These are phyloP conservation scores for Mercenaria mercenaria DNA, from an alignment of 1,140 invertebrate species.

Conservation along the genomic window DNA sequence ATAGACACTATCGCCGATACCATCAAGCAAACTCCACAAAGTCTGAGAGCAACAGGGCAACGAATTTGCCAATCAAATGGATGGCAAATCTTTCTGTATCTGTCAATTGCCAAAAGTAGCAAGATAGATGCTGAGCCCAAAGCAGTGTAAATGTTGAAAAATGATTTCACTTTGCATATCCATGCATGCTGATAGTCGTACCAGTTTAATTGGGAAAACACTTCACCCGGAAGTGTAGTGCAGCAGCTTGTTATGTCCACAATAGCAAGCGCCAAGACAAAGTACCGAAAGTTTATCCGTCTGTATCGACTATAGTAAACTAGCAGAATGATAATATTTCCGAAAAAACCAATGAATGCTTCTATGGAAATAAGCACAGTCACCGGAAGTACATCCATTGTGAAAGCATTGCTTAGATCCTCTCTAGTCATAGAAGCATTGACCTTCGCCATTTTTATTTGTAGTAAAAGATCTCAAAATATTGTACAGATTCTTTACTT, in stretches of 20 bases:
- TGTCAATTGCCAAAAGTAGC: slow-evolving; percentile 69
- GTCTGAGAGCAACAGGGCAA: not conserved
- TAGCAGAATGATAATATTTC: slow-evolving; percentile 72
- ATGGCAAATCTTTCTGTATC: slow-evolving; percentile 71
- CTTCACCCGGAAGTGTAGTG: slow-evolving; percentile 73
- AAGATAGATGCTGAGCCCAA: slow-evolving; percentile 70
- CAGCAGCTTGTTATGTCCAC: slow-evolving; percentile 72
- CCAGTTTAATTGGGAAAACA: slow-evolving; percentile 70
- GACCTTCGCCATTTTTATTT: not conserved
- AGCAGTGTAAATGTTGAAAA: slow-evolving; percentile 70
- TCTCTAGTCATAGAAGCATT: not conserved
- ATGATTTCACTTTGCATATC: slow-evolving; percentile 70
- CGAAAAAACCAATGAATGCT: slow-evolving; percentile 66
- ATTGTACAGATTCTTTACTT: no score
- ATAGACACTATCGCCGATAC: not conserved
- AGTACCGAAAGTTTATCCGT: slow-evolving; percentile 68
- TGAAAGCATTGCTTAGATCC: slow-evolving; percentile 16
- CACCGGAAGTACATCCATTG: slow-evolving; percentile 46
- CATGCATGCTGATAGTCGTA: slow-evolving; percentile 66
- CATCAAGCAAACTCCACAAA: not conserved
- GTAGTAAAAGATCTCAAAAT: no score
- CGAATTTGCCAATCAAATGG: slow-evolving; percentile 70
- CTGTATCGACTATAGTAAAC: slow-evolving; percentile 63
- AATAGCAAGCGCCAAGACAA: slow-evolving; percentile 69
- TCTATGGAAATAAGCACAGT: slow-evolving; percentile 63